A percentile compares a stretch with the other conserved stretches of the same genome.
Conservation (phyloP, 2,113 vertebrate genomes). For the Silurus asotus region DNA sequence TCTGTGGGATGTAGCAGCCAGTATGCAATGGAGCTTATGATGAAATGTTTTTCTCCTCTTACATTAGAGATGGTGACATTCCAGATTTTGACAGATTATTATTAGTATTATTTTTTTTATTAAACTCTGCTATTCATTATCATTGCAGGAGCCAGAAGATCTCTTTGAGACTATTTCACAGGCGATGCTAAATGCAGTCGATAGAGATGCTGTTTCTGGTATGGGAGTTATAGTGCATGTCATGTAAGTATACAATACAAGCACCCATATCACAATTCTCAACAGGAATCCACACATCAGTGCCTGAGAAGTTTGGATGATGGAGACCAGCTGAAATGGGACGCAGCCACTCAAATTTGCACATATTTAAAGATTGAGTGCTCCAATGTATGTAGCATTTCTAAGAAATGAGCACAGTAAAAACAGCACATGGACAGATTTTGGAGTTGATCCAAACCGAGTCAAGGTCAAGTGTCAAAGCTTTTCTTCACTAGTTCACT, state of each 20-base stretch:
- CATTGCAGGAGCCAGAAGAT: constrained; percentile 85
- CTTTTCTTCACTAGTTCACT: neutral
- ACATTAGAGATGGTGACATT: neutral
- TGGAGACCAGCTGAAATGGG: neutral
- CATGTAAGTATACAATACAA: constrained; percentile 79
- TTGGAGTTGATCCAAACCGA: neutral
- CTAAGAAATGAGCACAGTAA: neutral
- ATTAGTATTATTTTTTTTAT: too few relatives aligned
- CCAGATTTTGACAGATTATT: neutral
- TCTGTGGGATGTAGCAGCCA: neutral
- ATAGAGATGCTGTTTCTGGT: constrained; percentile 91
- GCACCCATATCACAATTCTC: neutral
- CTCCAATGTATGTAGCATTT: neutral
- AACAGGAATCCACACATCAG: neutral
- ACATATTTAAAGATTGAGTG: neutral
- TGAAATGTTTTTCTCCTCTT: neutral
- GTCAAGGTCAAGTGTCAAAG: neutral
- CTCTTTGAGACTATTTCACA: constrained; percentile 97
- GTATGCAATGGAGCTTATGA: neutral
- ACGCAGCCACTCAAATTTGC: neutral
- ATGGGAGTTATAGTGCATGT: constrained; percentile 94
- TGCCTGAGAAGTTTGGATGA: neutral
- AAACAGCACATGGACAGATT: neutral
- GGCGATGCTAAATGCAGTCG: constrained; percentile 94
- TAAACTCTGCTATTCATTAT: constrained; percentile 16